phyloP scores from a whole-genome alignment of 2,888 invertebrate species.

The Gonocerus acuteangulatus region DNA sequence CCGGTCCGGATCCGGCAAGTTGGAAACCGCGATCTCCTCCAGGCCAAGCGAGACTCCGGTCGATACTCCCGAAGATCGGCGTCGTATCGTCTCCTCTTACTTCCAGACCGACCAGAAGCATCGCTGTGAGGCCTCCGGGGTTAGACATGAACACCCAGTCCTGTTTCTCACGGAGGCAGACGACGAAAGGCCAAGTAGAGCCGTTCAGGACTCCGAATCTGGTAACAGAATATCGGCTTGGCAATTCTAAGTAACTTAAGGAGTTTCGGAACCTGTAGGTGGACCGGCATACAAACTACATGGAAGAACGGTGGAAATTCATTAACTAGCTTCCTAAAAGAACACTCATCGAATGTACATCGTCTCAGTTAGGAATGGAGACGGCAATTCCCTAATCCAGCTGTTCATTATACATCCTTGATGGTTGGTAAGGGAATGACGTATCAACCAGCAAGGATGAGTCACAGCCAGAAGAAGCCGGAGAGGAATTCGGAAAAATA shows the following conservation, averaged over 20 bases:
- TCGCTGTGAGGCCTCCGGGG: conserved; percentile 7
- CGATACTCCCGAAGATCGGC: background rate
- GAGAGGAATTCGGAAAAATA: no score
- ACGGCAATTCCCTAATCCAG: no score
- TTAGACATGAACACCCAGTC: conserved; percentile 19
- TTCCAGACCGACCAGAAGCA: conserved; percentile 8
- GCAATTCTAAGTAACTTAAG: background rate
- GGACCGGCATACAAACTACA: background rate
- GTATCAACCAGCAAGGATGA: no score
- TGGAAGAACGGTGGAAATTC: background rate
- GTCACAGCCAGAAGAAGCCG: no score
- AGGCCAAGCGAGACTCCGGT: background rate
- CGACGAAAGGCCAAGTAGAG: conserved; percentile 11
- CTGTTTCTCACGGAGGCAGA: background rate
- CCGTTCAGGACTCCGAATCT: background rate
- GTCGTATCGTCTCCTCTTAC: background rate
- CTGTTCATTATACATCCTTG: no score
- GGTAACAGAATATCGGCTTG: no score
- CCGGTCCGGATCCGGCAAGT: no score
- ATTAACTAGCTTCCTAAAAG: no score
- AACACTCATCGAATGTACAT: no score
- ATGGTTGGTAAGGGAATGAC: no score
- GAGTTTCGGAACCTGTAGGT: background rate
- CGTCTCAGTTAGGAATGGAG: no score
- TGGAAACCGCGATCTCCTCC: background rate